A percentile compares a stretch with the other conserved stretches of the same genome.
Conservation (phyloP, 2,797 vertebrate species). For the Sebastes vulpes region DNA sequence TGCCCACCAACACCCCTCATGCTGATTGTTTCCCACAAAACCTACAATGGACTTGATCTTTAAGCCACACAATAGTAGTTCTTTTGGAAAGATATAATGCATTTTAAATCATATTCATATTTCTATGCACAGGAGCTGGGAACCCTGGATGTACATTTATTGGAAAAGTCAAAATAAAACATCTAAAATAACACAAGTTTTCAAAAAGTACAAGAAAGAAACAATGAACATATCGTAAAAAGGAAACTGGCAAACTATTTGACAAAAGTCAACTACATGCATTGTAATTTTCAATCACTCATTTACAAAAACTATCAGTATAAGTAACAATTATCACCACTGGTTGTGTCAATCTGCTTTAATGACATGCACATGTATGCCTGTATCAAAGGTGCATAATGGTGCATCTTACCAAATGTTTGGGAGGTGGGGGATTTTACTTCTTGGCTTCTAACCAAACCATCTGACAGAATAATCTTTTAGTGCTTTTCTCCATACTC, state of each 20-base stretch:
- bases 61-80: constrained; percentile 5
- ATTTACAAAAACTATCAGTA: constrained; percentile 29
- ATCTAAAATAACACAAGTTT: not conserved
- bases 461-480: not conserved
- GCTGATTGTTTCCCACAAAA: constrained; percentile 45
- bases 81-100: not conserved
- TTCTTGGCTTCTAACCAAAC: not conserved
- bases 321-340: constrained; percentile 1
- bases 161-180: not conserved
- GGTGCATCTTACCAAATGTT: constrained; percentile 18
- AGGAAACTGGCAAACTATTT: not conserved
- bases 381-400: constrained; percentile 47
- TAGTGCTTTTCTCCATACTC: not conserved
- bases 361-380: constrained; percentile 66
- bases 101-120: constrained; percentile 9
- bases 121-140: not conserved
- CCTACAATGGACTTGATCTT: constrained; percentile 27
- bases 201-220: not conserved
- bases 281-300: constrained; percentile 2
- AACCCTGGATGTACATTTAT: not conserved
- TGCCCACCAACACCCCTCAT: constrained; percentile 67
- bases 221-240: not conserved
- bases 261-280: not conserved
- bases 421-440: not conserved
- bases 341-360: constrained; percentile 15